Base-by-base conservation (phyloP, 2,888 invertebrate genomes). In the Apodemia mormo region DNA sequence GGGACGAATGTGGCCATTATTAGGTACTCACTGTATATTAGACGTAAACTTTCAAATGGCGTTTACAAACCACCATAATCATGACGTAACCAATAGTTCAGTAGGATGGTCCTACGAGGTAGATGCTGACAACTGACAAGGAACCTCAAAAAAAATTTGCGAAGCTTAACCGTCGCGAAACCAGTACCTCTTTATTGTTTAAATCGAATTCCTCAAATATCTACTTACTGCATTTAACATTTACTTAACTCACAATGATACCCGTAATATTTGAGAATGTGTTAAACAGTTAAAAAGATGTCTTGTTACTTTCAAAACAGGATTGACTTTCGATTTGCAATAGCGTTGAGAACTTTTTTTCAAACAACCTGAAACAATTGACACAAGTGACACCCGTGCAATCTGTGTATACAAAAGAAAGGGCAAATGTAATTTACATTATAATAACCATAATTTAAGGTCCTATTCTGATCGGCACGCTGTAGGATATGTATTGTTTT, bases 321-420 rank as follows among this genome's bases (percentile, higher is more conserved):
- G 58, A 30, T 10, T 58, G 58, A 58, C 30, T 58, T 8, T 58
- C 9, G 30, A 29, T 2, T 29, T 9, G 10, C 4, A 10, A 45
- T 6, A 45, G 10, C 2, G 12, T 45, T 12, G 10, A 2, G 2
- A 45, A 45, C 45, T n/a, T 49, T 66, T 14, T 29, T 12, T 70
- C 29, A 33, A 58, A 66, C 61, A 71, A 75, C 70, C 73, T 76
- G 80, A 82, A 84, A 81, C 80, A 82, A 87, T 91, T 92, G 89
- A 90, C 90, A 89, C 92, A 90, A 90, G 88, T 90, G 92, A 82
- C 78, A 81, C 78, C 78, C 69, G 74, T 78, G 77, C 79, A 80
- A 74, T 72, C 79, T 74, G 72, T 78, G 73, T 76, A 78, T 72
- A 78, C 74, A 77, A 71, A 68, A n/a, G 61, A 43, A n/a, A 33